These are phyloP conservation scores for Pyrgilauda ruficollis DNA, from an alignment of 2,113 vertebrate genomes.

Conservation along the genomic window DNA sequence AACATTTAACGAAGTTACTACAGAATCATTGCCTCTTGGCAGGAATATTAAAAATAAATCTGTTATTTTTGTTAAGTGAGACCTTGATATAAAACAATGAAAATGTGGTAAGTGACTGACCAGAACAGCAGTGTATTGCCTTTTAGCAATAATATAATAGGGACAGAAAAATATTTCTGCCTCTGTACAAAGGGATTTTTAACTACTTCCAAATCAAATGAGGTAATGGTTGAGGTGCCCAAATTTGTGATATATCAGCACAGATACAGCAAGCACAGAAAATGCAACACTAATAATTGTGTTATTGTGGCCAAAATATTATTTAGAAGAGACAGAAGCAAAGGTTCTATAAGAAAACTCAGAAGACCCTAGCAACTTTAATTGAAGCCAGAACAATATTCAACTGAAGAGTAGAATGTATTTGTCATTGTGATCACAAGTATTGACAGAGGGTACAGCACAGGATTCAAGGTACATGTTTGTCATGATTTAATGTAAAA, in stretches of 20 bases:
- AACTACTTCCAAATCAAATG: neutral
- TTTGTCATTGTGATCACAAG: neutral
- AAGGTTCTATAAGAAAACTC: neutral
- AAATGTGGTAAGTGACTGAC: neutral
- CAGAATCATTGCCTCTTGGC: neutral
- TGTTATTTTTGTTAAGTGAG: neutral
- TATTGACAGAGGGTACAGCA: neutral
- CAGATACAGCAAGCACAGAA: neutral
- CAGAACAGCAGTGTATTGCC: neutral
- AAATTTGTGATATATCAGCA: neutral
- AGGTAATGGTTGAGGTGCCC: neutral
- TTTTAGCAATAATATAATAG: neutral
- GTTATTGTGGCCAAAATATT: neutral
- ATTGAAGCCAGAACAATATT: neutral
- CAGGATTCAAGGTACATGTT: neutral
- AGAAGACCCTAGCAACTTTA: neutral
- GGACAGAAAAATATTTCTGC: neutral
- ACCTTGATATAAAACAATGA: neutral
- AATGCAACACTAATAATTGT: neutral
- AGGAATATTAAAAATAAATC: slow-evolving; percentile 14
- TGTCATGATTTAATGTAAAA: neutral
- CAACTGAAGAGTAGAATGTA: neutral
- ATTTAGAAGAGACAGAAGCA: neutral
- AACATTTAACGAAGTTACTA: neutral
- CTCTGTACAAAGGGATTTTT: neutral